Conservation (phyloP, 2,888 invertebrate species). For the Poecilus cupreus region DNA sequence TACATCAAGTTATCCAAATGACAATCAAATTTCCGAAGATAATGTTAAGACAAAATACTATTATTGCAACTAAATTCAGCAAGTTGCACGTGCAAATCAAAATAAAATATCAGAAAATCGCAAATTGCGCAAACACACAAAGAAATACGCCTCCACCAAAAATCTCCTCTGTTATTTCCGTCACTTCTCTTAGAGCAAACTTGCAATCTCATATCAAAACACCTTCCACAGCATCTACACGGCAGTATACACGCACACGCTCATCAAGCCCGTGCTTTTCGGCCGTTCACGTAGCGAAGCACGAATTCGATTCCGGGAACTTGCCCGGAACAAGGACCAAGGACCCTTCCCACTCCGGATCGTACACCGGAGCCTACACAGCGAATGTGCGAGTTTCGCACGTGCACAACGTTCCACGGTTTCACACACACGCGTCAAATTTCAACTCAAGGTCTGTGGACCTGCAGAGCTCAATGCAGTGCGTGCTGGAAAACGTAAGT, state of each 20-base stretch:
- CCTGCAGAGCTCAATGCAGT: background rate
- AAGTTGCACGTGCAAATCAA: too few species aligned
- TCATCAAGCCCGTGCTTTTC: background rate
- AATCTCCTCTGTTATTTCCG: too few species aligned
- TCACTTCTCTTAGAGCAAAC: background rate
- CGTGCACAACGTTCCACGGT: background rate
- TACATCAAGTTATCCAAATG: too few species aligned
- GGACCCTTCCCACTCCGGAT: background rate
- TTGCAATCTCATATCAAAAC: background rate
- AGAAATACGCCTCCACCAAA: too few species aligned
- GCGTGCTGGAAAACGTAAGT: background rate
- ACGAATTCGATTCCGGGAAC: conserved; percentile 13
- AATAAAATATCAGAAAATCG: too few species aligned
- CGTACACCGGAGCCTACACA: background rate
- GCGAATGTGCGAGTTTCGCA: background rate
- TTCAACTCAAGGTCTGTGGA: background rate
- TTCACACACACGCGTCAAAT: background rate
- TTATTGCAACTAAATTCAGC: too few species aligned
- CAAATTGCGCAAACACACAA: too few species aligned
- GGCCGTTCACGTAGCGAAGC: background rate
- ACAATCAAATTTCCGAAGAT: too few species aligned
- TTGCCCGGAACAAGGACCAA: background rate
- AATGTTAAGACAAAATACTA: too few species aligned
- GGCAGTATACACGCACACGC: background rate
- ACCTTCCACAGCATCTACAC: background rate